Conservation (phyloP, 2,797 vertebrate species). For the Acropternis orthonyx region DNA sequence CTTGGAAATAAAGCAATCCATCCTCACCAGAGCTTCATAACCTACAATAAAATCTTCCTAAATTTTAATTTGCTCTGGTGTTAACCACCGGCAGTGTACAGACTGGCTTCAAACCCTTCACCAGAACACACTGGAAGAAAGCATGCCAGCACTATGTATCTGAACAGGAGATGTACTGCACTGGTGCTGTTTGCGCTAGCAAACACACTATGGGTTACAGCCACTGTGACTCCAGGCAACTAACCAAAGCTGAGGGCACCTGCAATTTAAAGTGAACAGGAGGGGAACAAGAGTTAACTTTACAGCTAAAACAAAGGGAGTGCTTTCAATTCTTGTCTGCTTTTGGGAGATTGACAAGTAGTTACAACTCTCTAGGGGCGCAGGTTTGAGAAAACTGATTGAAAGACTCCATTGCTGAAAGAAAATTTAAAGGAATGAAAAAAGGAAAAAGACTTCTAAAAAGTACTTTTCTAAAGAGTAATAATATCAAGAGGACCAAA, state of each 20-base stretch:
- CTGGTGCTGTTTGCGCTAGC: rapidly evolving
- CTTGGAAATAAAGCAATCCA: background rate
- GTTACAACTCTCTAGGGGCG: background rate
- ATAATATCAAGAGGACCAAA: background rate
- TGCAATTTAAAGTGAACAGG: background rate
- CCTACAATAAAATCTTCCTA: background rate
- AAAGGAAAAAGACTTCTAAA: background rate
- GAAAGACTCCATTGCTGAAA: background rate
- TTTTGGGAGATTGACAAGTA: background rate
- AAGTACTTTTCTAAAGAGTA: background rate
- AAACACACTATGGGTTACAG: background rate
- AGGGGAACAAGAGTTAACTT: background rate
- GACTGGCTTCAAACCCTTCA: background rate
- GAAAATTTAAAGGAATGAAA: background rate
- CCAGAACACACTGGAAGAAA: background rate
- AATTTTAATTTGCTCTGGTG: background rate
- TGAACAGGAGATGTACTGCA: background rate
- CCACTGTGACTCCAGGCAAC: background rate
- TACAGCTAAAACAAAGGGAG: background rate
- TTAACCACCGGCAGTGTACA: background rate
- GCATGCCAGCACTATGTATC: rapidly evolving
- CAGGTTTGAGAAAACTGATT: background rate
- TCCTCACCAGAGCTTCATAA: background rate
- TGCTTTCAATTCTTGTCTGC: background rate
- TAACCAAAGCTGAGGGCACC: background rate